These are phyloP conservation scores for Simalia tracyae DNA, from an alignment of 2,797 vertebrate species.

Conservation along the genomic window DNA sequence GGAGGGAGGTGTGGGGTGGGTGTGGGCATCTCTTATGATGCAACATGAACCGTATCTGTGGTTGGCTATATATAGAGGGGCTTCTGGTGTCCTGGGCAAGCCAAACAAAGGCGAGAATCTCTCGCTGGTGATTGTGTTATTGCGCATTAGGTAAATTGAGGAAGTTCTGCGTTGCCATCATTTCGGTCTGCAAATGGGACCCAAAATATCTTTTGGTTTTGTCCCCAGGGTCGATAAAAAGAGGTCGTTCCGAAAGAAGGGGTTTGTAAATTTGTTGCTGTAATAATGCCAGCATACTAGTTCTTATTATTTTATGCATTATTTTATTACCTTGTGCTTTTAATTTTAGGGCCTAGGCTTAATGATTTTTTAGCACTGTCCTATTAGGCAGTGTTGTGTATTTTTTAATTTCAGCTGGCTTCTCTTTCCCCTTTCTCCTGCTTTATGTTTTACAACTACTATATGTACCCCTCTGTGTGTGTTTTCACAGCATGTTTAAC, in stretches of 20 bases:
- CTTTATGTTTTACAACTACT: background rate
- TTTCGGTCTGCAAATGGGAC: background rate
- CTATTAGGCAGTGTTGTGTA: background rate
- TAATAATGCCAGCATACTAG: background rate
- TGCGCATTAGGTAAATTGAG: background rate
- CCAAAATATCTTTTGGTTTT: background rate
- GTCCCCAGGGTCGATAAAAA: background rate
- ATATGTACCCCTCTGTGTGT: background rate
- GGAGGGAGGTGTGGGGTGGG: too few relatives aligned
- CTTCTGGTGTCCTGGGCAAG: constrained; percentile 18
- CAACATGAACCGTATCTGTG: background rate
- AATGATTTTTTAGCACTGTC: background rate
- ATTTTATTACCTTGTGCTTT: background rate
- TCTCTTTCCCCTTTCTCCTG: background rate
- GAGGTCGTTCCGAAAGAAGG: constrained; percentile 3
- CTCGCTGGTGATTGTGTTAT: background rate
- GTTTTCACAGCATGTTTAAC: background rate
- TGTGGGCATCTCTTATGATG: too few relatives aligned
- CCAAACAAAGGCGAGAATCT: constrained; percentile 62
- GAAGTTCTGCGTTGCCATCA: background rate
- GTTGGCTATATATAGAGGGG: constrained; percentile 2
- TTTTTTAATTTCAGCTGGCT: background rate
- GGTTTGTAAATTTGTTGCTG: background rate
- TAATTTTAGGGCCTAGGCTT: background rate
- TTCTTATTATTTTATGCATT: background rate